Evolutionary conservation across 1,140 invertebrate genomes (phyloP).

Genomic region (Alviniconcha marisindica): DNA sequence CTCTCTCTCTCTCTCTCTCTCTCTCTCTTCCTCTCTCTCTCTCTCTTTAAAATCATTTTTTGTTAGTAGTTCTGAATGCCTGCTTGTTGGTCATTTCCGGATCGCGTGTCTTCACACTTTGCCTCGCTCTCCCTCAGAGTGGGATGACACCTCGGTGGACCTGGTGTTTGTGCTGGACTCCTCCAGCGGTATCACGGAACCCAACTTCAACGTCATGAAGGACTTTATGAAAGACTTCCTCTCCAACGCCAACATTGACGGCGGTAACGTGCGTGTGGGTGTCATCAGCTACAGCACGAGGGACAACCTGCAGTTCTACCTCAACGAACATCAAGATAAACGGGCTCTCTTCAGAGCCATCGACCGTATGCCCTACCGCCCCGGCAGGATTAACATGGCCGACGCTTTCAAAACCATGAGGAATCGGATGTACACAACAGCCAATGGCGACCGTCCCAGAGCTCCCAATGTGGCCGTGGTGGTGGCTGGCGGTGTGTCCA

Average conservation of each 20-base stretch:
- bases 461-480: constrained; percentile 62
- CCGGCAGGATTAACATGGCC: constrained; percentile 58
- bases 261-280: constrained; percentile 57
- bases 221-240: constrained; percentile 58
- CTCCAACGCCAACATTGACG: constrained; percentile 50
- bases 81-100: too few species aligned
- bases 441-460: constrained; percentile 58
- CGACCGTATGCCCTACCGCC: constrained; percentile 46
- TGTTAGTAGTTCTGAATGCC: too few species aligned
- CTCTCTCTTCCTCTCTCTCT: constrained; percentile 13
- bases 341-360: constrained; percentile 46
- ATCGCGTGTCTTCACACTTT: too few species aligned
- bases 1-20: not conserved
- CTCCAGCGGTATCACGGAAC: constrained; percentile 61
- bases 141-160: too few species aligned
- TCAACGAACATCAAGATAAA: constrained; percentile 54
- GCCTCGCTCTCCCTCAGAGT: not conserved
- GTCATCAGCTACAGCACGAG: constrained; percentile 59
- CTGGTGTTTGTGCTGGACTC: constrained; percentile 63
- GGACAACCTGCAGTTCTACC: constrained; percentile 53
- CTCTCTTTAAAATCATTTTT: too few species aligned
- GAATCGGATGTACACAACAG: constrained; percentile 51
- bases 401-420: constrained; percentile 56
- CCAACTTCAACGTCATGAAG: constrained; percentile 57
- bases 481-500: constrained; percentile 66